Evolutionary conservation across 1,140 invertebrate genomes (phyloP).

Genomic region (Aethina tumida): DNA sequence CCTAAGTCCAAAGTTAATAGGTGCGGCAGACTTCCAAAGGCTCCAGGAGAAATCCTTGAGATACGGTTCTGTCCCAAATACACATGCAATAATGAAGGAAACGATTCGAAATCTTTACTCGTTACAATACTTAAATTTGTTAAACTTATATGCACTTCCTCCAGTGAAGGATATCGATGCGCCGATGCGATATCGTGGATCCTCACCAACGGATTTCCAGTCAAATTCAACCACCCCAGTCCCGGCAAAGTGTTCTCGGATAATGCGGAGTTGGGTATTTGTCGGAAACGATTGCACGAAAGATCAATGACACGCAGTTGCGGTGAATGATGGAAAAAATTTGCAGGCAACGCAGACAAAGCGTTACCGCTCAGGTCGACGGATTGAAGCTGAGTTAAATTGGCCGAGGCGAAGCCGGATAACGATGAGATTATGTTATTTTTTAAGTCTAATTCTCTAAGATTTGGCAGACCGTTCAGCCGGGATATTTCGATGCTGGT

Average conservation of each 20-base stretch:
- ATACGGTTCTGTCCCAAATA: conserved; percentile 67
- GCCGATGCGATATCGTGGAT: conserved; percentile 56
- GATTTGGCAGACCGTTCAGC: conserved; percentile 57
- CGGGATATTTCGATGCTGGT: conserved; percentile 64
- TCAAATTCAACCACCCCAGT: conserved; percentile 67
- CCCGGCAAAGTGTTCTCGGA: conserved; percentile 63
- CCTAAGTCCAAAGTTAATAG: conserved; percentile 73
- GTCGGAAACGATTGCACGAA: conserved; percentile 68
- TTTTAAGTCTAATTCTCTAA: conserved; percentile 64
- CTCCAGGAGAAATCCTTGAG: conserved; percentile 69
- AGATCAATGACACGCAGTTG: conserved; percentile 65
- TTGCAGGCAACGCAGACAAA: conserved; percentile 64
- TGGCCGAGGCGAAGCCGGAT: conserved; percentile 64
- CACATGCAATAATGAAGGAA: conserved; percentile 65
- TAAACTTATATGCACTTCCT: conserved; percentile 69
- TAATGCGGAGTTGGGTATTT: conserved; percentile 69
- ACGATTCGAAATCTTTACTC: conserved; percentile 80
- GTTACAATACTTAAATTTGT: conserved; percentile 80
- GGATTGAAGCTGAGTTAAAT: conserved; percentile 57
- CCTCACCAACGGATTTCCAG: conserved; percentile 65
- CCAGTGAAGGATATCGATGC: conserved; percentile 56
- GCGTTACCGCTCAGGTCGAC: conserved; percentile 68
- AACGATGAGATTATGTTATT: conserved; percentile 65
- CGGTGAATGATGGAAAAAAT: conserved; percentile 66
- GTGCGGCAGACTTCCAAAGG: conserved; percentile 65